Conservation (phyloP, 1,140 invertebrate genomes). For the Parasteatoda tepidariorum region DNA sequence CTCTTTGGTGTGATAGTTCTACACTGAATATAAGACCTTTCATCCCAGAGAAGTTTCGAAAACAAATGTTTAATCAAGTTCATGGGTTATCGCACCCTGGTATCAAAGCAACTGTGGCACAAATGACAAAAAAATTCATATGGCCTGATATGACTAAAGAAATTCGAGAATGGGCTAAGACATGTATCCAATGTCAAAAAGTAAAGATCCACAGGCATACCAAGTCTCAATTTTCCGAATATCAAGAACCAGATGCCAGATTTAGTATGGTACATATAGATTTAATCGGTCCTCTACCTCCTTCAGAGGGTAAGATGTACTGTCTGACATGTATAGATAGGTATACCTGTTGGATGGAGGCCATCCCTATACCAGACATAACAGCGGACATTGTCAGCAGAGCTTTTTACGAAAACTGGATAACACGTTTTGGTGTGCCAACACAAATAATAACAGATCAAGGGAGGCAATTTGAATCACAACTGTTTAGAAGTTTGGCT, state of each 20-base stretch:
- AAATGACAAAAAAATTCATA: slow-evolving; percentile 35
- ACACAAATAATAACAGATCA: slow-evolving; percentile 67
- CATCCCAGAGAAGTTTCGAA: slow-evolving; percentile 18
- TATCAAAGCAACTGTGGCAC: slow-evolving; percentile 6
- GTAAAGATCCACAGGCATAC: slow-evolving; percentile 8
- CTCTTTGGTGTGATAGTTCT: slow-evolving; percentile 39
- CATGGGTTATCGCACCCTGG: slow-evolving; percentile 45
- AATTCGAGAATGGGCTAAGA: neutral
- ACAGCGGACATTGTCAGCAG: slow-evolving; percentile 66
- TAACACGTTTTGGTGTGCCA: slow-evolving; percentile 63
- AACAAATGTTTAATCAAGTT: slow-evolving; percentile 16
- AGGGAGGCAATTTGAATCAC: slow-evolving; percentile 68
- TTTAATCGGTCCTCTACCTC: slow-evolving; percentile 70
- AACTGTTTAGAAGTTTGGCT: neutral
- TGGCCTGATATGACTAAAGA: neutral
- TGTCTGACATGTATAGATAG: slow-evolving; percentile 69
- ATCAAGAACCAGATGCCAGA: neutral
- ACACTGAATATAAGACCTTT: slow-evolving; percentile 18
- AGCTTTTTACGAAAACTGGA: slow-evolving; percentile 66
- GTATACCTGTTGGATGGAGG: slow-evolving; percentile 69
- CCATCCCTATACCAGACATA: slow-evolving; percentile 67
- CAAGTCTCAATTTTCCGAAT: neutral
- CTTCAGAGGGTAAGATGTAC: slow-evolving; percentile 66
- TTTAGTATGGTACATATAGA: slow-evolving; percentile 70
- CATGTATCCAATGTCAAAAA: slow-evolving; percentile 14